Percentiles rank a stretch among this genome's conserved stretches.
Evolutionary conservation across 2,797 vertebrate genomes (phyloP).

Genomic region (Chelidonichthys spinosus): DNA sequence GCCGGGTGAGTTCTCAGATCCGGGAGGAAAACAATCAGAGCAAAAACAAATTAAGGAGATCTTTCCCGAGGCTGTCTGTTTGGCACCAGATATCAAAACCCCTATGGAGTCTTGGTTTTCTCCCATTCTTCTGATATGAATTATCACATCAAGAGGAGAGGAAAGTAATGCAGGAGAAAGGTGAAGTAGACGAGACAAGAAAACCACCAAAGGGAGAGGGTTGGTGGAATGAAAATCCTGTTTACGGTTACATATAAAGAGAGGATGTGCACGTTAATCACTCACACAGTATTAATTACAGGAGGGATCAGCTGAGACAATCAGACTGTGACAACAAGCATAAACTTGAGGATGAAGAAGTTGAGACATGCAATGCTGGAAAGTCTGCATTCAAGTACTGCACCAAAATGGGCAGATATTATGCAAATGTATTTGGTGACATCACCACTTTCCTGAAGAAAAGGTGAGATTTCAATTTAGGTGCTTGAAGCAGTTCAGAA

Average conservation of each 20-base stretch:
- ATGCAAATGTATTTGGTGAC: too few relatives aligned
- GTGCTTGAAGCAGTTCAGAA: too few relatives aligned
- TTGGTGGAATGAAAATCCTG: background rate
- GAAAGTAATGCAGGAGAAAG: conserved; percentile 9
- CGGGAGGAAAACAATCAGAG: background rate
- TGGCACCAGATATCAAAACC: conserved; percentile 6
- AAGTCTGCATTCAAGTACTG: too few relatives aligned
- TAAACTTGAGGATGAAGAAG: too few relatives aligned
- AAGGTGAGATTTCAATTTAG: too few relatives aligned
- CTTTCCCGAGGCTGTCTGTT: conserved; percentile 8
- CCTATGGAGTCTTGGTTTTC: background rate
- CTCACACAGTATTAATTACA: background rate
- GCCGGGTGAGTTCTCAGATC: conserved; percentile 5
- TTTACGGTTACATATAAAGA: background rate
- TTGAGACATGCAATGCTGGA: too few relatives aligned
- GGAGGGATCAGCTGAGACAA: background rate
- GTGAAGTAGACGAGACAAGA: background rate
- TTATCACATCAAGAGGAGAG: conserved; percentile 26
- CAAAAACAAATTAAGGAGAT: conserved; percentile 22
- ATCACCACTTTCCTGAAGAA: too few relatives aligned
- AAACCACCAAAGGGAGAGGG: background rate
- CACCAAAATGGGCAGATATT: too few relatives aligned
- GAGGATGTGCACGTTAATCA: background rate
- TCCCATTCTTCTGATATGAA: conserved; percentile 25
- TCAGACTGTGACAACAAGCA: too few relatives aligned